Evolutionary conservation across 2,888 invertebrate genomes (phyloP), one percentile per base, ranked within the genome.

Genomic region (Meta bourneti): DNA sequence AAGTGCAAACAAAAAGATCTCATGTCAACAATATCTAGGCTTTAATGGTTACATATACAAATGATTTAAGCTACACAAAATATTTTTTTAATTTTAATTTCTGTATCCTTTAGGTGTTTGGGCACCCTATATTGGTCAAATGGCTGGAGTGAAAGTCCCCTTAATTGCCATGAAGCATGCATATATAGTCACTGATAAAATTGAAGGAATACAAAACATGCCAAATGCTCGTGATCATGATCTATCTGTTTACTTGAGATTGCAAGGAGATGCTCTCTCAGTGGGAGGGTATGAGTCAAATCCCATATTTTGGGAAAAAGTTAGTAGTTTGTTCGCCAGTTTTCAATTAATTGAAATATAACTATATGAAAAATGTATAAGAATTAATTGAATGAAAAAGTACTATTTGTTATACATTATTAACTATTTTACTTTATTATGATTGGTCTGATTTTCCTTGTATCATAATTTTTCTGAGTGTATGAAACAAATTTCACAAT

Each of bases 141-240:
- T 96, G 95, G 96, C 96, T 0, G 97, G 97, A 0, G 94, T 96
- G 0, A 95, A 96, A 87, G 96, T 98, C 16, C 98, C 98, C 0
- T 94, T 98, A 61, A 95, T 97, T 13, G 97, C 98, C 0, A 97
- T 98, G 96, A 97, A 97, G 94, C 98, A 98, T 94, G 97, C 98
- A 0, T 98, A 98, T 94, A 96, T 98, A 7, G 96, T 98, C 0
- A 97, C 97, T 0, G 97, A 98, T 92, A 96, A 96, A 0, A 97
- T 98, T 16, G 96, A 97, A 0, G 97, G 97, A 93, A 96, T 97
- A 95, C 97, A 89, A 96, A 96, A 78, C 95, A 97, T 94, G 91
- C 98, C 98, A 0, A 98, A 98, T 94, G 96, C 98, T 16, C 95
- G 98, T 72, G 98, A 98, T 95, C 98, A 98, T 94, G 98, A 98